These are phyloP conservation scores for Nematolebias whitei DNA, from an alignment of 2,113 vertebrate genomes.

Conservation along the genomic window DNA sequence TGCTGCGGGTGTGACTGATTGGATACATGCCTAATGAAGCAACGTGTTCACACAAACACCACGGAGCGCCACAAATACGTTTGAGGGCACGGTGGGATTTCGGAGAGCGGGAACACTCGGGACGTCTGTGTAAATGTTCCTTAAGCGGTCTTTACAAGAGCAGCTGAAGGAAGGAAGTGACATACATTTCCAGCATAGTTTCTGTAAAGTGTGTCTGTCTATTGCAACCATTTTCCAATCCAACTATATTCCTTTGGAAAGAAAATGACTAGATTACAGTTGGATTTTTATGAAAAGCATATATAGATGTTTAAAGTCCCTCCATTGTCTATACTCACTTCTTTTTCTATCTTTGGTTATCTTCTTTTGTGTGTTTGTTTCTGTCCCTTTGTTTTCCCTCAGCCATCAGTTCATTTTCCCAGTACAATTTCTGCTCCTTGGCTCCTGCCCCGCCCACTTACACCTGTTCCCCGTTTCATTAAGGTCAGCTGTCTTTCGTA, in stretches of 20 bases:
- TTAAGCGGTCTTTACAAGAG: slow-evolving; percentile 12
- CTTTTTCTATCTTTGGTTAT: too few species aligned
- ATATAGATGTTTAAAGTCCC: too few species aligned
- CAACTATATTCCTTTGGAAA: neutral
- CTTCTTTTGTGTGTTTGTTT: too few species aligned
- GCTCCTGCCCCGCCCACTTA: too few species aligned
- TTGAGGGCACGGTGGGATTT: slow-evolving; percentile 16
- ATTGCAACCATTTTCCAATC: neutral
- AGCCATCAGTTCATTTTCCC: too few species aligned
- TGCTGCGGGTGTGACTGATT: slow-evolving; percentile 66
- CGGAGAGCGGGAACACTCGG: neutral
- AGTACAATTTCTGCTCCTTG: too few species aligned
- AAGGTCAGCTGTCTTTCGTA: too few species aligned
- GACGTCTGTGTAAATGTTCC: slow-evolving; percentile 29
- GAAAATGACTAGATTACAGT: too few species aligned
- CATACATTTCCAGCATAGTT: slow-evolving; percentile 17
- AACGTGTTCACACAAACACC: slow-evolving; percentile 18
- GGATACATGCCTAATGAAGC: slow-evolving; percentile 70
- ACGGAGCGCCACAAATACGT: slow-evolving; percentile 35
- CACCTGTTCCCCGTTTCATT: too few species aligned
- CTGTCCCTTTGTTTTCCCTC: too few species aligned
- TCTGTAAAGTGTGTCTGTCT: neutral
- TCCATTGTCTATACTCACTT: too few species aligned
- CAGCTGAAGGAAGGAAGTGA: neutral
- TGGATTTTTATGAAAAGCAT: too few species aligned